Evolutionary conservation across 2,113 vertebrate genomes (phyloP).

Genomic region (Gnathonemus echidnorhynchus): DNA sequence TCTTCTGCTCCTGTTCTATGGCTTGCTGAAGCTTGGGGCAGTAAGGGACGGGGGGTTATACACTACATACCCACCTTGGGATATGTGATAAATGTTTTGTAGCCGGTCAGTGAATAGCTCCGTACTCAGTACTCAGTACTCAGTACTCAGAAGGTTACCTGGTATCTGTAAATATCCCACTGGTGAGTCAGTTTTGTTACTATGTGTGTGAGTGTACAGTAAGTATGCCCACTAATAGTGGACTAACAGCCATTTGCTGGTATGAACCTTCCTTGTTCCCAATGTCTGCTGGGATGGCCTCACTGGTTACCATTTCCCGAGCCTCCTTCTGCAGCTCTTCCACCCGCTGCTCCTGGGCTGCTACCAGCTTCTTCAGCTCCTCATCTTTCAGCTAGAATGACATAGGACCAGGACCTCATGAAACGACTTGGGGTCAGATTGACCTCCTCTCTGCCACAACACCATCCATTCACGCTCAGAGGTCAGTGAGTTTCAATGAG

Average conservation of each 20-base stretch:
- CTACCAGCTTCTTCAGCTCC: constrained; percentile 43
- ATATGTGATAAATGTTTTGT: not conserved
- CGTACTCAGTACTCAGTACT: not conserved
- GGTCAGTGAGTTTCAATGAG: not conserved
- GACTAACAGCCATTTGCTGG: not conserved
- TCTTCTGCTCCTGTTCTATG: constrained; percentile 38
- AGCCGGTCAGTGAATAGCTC: not conserved
- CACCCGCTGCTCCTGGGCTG: constrained; percentile 43
- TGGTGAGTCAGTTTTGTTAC: not conserved
- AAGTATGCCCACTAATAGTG: not conserved
- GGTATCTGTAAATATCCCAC: not conserved
- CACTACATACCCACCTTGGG: not conserved
- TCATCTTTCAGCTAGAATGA: constrained; percentile 51
- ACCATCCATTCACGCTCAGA: not conserved
- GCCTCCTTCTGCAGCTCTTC: constrained; percentile 44
- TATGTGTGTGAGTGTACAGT: not conserved
- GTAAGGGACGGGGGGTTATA: not conserved
- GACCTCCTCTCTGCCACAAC: not conserved
- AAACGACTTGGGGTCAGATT: not conserved
- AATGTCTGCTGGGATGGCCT: not conserved
- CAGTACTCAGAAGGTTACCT: not conserved
- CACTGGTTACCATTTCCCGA: constrained; percentile 39
- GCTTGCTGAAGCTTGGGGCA: constrained; percentile 32
- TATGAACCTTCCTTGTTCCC: not conserved
- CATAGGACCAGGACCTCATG: not conserved